A percentile compares a stretch with the other conserved stretches of the same genome.
Evolutionary conservation across 2,797 vertebrate species (phyloP).

Genomic region (Parotocinclus haroldoi): DNA sequence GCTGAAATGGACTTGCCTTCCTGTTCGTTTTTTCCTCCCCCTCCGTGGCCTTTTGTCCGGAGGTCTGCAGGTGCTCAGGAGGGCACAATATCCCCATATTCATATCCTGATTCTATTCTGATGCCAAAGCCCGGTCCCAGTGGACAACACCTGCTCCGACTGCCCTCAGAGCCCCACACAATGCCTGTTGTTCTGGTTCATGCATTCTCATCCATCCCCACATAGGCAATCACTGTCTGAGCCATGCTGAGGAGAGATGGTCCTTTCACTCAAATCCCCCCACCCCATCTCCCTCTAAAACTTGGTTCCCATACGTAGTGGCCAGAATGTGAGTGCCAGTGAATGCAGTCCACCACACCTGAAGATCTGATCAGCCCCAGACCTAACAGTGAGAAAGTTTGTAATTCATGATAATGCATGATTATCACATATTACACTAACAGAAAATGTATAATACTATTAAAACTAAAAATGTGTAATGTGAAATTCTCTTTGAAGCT

Average conservation of each 20-base stretch:
- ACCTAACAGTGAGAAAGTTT: constrained; percentile 2
- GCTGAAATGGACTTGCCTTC: constrained; percentile 54
- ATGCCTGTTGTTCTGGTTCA: constrained; percentile 59
- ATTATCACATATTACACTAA: no score
- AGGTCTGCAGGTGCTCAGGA: constrained; percentile 68
- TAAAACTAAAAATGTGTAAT: no score
- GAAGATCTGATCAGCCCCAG: constrained; percentile 4
- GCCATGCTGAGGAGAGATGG: constrained; percentile 32
- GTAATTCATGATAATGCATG: no score
- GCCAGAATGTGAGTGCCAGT: constrained; percentile 7
- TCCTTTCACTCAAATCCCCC: constrained; percentile 39
- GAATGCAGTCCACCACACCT: constrained; percentile 28
- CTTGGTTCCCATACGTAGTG: constrained; percentile 30
- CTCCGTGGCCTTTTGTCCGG: constrained; percentile 58
- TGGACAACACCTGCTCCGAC: constrained; percentile 68
- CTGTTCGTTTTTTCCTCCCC: constrained; percentile 50
- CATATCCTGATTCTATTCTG: constrained; percentile 74
- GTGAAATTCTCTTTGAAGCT: no score
- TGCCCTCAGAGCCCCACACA: constrained; percentile 53
- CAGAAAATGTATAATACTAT: no score
- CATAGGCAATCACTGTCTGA: constrained; percentile 47
- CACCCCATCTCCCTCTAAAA: constrained; percentile 9
- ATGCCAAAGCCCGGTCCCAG: constrained; percentile 59
- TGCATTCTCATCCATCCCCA: constrained; percentile 53
- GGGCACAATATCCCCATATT: constrained; percentile 69